A percentile compares a stretch with the other conserved stretches of the same genome.
These are phyloP conservation scores for Naso thynnoides DNA, from an alignment of 2,797 vertebrate species.

Conservation along the genomic window DNA sequence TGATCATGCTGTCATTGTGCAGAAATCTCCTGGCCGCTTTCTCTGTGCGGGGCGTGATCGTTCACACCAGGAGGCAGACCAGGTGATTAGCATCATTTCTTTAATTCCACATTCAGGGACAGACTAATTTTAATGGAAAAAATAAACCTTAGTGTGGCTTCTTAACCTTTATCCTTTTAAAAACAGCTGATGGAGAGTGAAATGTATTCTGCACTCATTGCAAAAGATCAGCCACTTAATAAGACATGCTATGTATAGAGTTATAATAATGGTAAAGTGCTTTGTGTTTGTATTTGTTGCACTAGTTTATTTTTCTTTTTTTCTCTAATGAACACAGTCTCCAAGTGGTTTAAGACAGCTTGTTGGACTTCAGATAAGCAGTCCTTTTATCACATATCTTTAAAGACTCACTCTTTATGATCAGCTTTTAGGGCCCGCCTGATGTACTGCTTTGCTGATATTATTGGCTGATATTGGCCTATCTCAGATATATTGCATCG, in stretches of 20 bases:
- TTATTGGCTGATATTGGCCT: too few relatives aligned
- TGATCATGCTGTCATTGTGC: slow-evolving; percentile 79
- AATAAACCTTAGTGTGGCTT: slow-evolving; percentile 24
- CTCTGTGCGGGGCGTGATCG: slow-evolving; percentile 75
- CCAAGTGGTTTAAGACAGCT: slow-evolving; percentile 36
- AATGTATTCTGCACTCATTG: slow-evolving; percentile 11
- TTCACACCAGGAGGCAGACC: slow-evolving; percentile 76
- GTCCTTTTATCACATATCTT: slow-evolving; percentile 49
- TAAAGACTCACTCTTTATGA: slow-evolving; percentile 77
- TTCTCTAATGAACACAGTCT: slow-evolving; percentile 39
- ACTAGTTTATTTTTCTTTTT: slow-evolving; percentile 32
- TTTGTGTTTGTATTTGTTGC: slow-evolving; percentile 41
- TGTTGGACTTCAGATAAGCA: slow-evolving; percentile 30
- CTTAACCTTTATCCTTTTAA: slow-evolving; percentile 26
- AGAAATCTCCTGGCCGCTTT: slow-evolving; percentile 76
- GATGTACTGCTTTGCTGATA: too few relatives aligned
- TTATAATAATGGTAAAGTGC: slow-evolving; percentile 12
- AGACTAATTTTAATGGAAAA: slow-evolving; percentile 31
- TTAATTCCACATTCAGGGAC: slow-evolving; percentile 60
- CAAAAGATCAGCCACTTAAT: slow-evolving; percentile 32
- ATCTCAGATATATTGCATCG: too few relatives aligned
- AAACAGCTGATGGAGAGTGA: slow-evolving; percentile 17
- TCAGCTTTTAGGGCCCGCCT: too few relatives aligned
- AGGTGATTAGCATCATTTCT: slow-evolving; percentile 79
- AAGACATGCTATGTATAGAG: slow-evolving; percentile 21